Conservation (phyloP, 2,888 invertebrate genomes). For the Ypsolopha sequella region DNA sequence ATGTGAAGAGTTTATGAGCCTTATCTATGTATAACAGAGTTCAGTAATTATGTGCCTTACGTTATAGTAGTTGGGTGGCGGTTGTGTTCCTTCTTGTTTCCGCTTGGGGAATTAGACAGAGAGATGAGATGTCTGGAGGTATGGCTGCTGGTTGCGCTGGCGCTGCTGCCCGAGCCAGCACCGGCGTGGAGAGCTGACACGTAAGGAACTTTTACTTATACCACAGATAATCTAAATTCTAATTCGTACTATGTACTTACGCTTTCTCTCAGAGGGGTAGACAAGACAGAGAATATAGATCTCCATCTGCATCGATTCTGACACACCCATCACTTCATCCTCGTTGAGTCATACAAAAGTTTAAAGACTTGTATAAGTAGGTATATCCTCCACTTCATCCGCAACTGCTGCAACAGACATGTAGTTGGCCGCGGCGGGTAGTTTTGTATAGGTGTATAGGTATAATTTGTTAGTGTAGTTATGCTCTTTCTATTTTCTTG, state of each 20-base stretch:
- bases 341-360: too few species aligned
- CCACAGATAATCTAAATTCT: not conserved
- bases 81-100: constrained; percentile 16
- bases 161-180: constrained; percentile 41
- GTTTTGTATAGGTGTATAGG: too few species aligned
- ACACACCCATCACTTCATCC: too few species aligned
- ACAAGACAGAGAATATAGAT: too few species aligned
- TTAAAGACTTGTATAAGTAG: too few species aligned
- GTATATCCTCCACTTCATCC: too few species aligned
- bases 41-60: constrained; percentile 58
- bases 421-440: too few species aligned
- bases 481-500: too few species aligned
- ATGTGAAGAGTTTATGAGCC: constrained; percentile 15
- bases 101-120: constrained; percentile 14
- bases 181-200: constrained; percentile 35
- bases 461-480: too few species aligned
- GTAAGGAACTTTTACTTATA: constrained; percentile 10
- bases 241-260: not conserved
- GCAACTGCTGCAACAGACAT: too few species aligned
- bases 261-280: not conserved
- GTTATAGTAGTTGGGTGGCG: constrained; percentile 33
- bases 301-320: too few species aligned
- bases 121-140: constrained; percentile 42
- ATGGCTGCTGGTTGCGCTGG: constrained; percentile 34
- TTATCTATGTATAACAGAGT: constrained; percentile 28